phyloP scores from a whole-genome alignment of 2,113 vertebrate genomes.

The Todiramphus chloris region DNA sequence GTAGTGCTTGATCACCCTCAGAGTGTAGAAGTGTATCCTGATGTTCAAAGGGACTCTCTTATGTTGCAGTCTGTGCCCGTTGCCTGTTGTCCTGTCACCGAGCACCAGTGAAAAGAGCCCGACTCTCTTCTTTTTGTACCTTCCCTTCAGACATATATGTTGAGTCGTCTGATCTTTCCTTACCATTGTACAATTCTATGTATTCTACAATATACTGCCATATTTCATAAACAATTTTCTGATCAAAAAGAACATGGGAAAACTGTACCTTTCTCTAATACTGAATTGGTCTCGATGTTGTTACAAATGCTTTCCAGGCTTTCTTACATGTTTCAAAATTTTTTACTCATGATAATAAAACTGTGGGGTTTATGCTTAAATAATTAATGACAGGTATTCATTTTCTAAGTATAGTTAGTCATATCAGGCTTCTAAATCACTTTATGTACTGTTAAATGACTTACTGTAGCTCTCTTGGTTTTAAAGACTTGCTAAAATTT shows the following conservation, averaged over 20 bases:
- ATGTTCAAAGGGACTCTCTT: neutral
- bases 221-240: neutral
- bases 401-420: neutral
- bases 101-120: neutral
- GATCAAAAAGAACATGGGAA: neutral
- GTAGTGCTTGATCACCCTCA: neutral
- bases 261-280: neutral
- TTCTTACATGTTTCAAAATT: neutral
- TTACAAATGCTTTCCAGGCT: neutral
- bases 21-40: neutral
- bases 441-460: neutral
- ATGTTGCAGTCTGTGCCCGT: neutral
- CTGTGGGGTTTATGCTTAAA: neutral
- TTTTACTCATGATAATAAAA: neutral
- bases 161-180: neutral
- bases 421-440: neutral
- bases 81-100: neutral
- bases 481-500: neutral
- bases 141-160: neutral
- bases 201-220: neutral
- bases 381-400: neutral
- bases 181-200: neutral
- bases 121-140: neutral
- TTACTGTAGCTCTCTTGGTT: neutral
- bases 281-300: neutral